Conservation (phyloP, 2,113 vertebrate species). For the Apeltes quadracus region DNA sequence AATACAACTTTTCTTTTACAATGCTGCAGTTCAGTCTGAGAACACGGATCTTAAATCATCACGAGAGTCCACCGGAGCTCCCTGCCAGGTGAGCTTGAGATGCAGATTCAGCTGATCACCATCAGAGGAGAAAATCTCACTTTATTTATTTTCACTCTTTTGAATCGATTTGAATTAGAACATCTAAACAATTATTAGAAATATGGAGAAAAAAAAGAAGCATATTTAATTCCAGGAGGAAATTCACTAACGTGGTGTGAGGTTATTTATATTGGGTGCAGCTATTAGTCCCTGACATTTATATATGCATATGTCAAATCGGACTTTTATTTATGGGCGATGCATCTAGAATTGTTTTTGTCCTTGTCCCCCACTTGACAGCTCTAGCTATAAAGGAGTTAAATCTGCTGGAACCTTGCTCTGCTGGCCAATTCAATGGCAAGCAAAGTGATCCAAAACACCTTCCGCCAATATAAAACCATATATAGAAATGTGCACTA, state of each 20-base stretch:
- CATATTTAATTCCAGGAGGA: slow-evolving; percentile 4
- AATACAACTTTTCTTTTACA: slow-evolving; percentile 64
- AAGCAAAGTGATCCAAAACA: slow-evolving; percentile 76
- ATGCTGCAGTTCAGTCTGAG: slow-evolving; percentile 38
- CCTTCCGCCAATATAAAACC: slow-evolving; percentile 80
- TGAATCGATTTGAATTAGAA: not conserved
- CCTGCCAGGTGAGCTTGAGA: slow-evolving; percentile 39
- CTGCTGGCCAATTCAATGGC: slow-evolving; percentile 68
- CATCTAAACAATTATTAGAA: not conserved
- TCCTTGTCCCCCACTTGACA: slow-evolving; percentile 56
- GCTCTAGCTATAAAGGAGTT: slow-evolving; percentile 64
- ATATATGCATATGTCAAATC: slow-evolving; percentile 19
- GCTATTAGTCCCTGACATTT: slow-evolving; percentile 1
- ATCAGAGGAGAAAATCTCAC: slow-evolving; percentile 8
- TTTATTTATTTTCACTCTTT: not conserved
- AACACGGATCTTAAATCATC: slow-evolving; percentile 57
- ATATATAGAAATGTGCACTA: slow-evolving; percentile 83
- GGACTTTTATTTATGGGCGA: slow-evolving; percentile 38
- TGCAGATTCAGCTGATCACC: not conserved
- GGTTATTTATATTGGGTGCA: slow-evolving; percentile 13
- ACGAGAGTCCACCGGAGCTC: slow-evolving; percentile 25
- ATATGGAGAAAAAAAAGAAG: not conserved
- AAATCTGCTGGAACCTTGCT: slow-evolving; percentile 70
- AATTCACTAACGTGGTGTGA: slow-evolving; percentile 5
- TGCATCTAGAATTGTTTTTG: slow-evolving; percentile 50